phyloP scores from a whole-genome alignment of 2,797 vertebrate species.

The Lithobates pipiens region DNA sequence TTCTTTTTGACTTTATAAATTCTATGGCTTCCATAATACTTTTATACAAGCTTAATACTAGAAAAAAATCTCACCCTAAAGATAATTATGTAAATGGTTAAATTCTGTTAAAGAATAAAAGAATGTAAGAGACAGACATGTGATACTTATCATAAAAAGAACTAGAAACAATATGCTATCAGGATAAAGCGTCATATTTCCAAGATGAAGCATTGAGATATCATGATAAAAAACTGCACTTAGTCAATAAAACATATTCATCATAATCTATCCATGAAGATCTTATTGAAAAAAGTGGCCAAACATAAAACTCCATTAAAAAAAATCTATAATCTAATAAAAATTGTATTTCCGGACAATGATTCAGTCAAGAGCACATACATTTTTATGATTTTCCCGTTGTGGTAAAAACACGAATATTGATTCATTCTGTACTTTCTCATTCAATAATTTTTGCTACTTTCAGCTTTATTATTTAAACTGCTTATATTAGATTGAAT shows the following conservation, averaged over 20 bases:
- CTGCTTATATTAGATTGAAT: not conserved
- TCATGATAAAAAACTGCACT: not conserved
- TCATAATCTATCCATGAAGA: conserved; percentile 5
- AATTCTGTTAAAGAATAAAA: not conserved
- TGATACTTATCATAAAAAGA: not conserved
- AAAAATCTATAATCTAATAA: conserved; percentile 23
- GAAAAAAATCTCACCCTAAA: too few species aligned
- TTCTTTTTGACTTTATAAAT: too few species aligned
- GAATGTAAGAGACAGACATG: too few species aligned
- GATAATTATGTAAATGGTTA: not conserved
- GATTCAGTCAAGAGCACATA: not conserved
- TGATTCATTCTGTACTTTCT: conserved; percentile 26
- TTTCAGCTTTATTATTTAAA: not conserved
- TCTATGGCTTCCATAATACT: too few species aligned
- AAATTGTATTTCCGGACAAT: conserved; percentile 10
- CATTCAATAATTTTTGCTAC: conserved; percentile 16
- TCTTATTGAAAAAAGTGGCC: conserved; percentile 13
- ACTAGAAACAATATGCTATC: not conserved
- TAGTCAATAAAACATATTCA: not conserved
- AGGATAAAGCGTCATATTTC: not conserved
- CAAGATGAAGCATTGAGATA: not conserved
- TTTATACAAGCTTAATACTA: too few species aligned
- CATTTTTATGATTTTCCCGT: not conserved
- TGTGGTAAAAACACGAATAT: not conserved
- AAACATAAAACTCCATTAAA: conserved; percentile 8